phyloP scores from a whole-genome alignment of 2,113 vertebrate species.

The Rallus limicola region DNA sequence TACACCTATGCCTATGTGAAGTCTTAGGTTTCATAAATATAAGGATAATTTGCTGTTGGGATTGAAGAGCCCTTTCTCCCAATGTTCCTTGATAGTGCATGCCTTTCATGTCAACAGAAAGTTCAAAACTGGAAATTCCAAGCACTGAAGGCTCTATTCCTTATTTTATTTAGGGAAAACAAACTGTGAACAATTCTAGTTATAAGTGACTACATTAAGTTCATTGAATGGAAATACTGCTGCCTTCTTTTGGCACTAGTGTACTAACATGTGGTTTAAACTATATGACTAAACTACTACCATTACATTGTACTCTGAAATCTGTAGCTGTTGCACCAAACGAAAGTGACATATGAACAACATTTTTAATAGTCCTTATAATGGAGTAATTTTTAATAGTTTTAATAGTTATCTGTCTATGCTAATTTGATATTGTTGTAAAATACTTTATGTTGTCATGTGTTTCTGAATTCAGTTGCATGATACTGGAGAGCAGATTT shows the following conservation, averaged over 20 bases:
- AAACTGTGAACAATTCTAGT: neutral
- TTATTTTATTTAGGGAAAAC: neutral
- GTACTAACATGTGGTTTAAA: neutral
- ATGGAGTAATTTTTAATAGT: too few species aligned
- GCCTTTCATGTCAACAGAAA: neutral
- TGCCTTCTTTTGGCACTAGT: neutral
- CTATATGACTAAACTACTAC: neutral
- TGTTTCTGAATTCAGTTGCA: neutral
- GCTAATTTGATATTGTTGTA: neutral
- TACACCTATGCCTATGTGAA: neutral
- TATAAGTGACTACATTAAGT: neutral
- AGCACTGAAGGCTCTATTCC: neutral
- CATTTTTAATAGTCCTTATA: neutral
- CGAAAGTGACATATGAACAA: neutral
- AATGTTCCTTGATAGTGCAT: neutral
- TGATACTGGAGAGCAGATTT: neutral
- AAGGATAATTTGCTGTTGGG: neutral
- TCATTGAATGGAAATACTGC: neutral
- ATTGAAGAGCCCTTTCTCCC: neutral
- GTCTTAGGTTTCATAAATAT: neutral
- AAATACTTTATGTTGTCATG: neutral
- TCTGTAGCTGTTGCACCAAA: neutral
- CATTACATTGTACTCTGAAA: neutral
- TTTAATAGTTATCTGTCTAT: neutral
- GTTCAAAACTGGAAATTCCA: neutral